These are phyloP conservation scores for Siphamia tubifer DNA, from an alignment of 2,113 vertebrate genomes.

Conservation along the genomic window DNA sequence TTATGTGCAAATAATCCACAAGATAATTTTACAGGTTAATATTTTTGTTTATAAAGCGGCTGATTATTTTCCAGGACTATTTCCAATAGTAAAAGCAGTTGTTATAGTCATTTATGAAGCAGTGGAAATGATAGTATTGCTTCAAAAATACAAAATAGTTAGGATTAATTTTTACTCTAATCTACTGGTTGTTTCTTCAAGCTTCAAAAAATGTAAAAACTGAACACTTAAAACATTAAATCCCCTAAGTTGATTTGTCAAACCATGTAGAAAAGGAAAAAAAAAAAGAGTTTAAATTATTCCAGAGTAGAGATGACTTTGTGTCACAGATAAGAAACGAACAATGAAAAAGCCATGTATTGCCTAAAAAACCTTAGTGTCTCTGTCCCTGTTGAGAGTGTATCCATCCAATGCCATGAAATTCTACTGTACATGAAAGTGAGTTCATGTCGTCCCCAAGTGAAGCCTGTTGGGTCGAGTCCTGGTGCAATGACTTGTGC, in stretches of 20 bases:
- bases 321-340: not conserved
- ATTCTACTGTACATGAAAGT: not conserved
- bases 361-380: not conserved
- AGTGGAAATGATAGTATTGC: no score
- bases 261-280: not conserved
- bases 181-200: no score
- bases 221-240: not conserved
- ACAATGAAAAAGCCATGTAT: not conserved
- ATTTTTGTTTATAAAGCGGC: not conserved
- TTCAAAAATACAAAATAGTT: no score
- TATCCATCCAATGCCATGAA: not conserved
- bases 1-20: no score
- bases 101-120: no score
- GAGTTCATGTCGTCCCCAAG: not conserved
- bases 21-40: not conserved
- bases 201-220: not conserved
- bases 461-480: conserved; percentile 15
- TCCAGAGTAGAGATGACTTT: not conserved
- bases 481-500: not conserved
- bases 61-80: no score
- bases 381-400: not conserved
- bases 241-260: not conserved
- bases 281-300: no score
- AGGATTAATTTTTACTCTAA: no score
- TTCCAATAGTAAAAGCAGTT: no score